A percentile compares a stretch with the other conserved stretches of the same genome.
Conservation (phyloP, 2,888 invertebrate species). For the Aproaerema taeniolella region DNA sequence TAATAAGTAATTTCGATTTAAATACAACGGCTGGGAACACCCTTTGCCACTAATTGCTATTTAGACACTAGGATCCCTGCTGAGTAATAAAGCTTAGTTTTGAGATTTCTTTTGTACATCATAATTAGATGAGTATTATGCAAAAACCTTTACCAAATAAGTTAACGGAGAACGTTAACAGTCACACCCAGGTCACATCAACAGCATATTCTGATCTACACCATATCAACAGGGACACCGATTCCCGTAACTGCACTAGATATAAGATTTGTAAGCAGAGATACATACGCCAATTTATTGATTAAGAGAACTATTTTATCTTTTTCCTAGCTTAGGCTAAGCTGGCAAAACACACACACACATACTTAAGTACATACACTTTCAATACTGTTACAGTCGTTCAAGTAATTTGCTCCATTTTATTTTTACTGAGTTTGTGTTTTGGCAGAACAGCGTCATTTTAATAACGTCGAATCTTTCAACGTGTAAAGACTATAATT, state of each 20-base stretch:
- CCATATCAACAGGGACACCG: constrained; percentile 39
- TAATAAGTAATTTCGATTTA: neutral
- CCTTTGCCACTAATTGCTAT: no score
- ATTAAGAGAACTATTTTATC: constrained; percentile 46
- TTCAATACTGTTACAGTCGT: constrained; percentile 2
- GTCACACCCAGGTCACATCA: constrained; percentile 76
- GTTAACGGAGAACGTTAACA: constrained; percentile 42
- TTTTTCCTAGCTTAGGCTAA: constrained; percentile 72
- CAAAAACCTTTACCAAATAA: constrained; percentile 16
- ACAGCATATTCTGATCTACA: constrained; percentile 49
- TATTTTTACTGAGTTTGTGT: constrained; percentile 45
- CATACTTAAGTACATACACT: constrained; percentile 23
- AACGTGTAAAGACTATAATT: constrained; percentile 26
- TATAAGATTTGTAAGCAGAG: constrained; percentile 37
- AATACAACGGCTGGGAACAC: neutral
- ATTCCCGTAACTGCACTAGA: constrained; percentile 50
- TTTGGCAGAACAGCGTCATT: constrained; percentile 69
- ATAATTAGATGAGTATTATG: neutral
- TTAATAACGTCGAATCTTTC: constrained; percentile 50
- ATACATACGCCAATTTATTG: constrained; percentile 34
- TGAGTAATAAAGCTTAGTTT: neutral
- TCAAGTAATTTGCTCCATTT: constrained; percentile 19
- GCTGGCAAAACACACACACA: constrained; percentile 64
- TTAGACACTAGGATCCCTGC: no score
- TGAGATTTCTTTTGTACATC: neutral